Evolutionary conservation across 2,797 vertebrate species (phyloP).

Genomic region (Setipinna tenuifilis): DNA sequence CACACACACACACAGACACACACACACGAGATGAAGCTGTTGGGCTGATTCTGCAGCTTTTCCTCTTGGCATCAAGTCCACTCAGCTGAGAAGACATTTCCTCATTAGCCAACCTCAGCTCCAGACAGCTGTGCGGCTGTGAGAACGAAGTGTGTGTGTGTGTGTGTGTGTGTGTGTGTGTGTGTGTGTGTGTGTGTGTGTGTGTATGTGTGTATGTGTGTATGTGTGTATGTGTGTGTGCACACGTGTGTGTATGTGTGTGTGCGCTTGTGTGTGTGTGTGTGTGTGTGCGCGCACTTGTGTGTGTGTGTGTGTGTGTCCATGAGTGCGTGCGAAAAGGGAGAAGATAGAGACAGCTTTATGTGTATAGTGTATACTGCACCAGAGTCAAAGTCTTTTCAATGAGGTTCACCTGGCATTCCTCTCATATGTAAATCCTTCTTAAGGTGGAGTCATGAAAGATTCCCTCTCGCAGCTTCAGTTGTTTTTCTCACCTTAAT

Average conservation of each 20-base stretch:
- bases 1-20: conserved; percentile 31
- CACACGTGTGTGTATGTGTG: conserved; percentile 4
- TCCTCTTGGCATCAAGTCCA: conserved; percentile 75
- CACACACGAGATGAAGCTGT: conserved; percentile 69
- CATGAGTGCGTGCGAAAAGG: not conserved
- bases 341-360: conserved; percentile 21
- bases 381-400: conserved; percentile 3
- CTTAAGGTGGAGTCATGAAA: not conserved
- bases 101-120: conserved; percentile 77
- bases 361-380: not conserved
- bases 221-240: conserved; percentile 36
- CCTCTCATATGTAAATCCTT: not conserved
- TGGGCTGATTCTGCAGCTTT: conserved; percentile 78
- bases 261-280: not conserved
- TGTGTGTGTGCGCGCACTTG: not conserved
- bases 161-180: conserved; percentile 48
- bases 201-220: conserved; percentile 41
- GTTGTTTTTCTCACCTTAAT: not conserved
- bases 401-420: not conserved
- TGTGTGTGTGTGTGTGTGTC: not conserved
- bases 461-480: not conserved
- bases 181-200: conserved; percentile 50
- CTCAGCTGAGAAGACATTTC: conserved; percentile 78
- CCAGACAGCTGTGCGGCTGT: conserved; percentile 74
- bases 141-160: conserved; percentile 53